Evolutionary conservation across 2,888 invertebrate species (phyloP).

Genomic region (Suillia variegata): DNA sequence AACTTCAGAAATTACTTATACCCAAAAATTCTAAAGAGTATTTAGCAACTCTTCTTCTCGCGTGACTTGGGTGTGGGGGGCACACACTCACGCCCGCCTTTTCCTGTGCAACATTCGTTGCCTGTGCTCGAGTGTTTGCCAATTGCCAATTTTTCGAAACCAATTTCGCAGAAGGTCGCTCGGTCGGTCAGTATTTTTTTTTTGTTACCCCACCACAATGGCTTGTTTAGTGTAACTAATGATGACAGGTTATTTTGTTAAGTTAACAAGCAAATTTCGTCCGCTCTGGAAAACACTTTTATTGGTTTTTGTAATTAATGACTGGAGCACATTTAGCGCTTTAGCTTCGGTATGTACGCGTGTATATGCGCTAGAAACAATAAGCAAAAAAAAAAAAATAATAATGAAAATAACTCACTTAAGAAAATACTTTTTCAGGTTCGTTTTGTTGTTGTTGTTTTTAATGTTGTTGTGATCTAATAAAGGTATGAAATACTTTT

Average conservation of each 20-base stretch:
- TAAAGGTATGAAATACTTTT: neutral
- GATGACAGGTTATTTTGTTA: constrained; percentile 44
- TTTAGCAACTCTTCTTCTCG: too few species aligned
- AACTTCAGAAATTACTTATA: too few species aligned
- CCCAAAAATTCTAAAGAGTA: too few species aligned
- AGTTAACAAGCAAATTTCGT: constrained; percentile 20
- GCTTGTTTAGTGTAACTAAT: constrained; percentile 37
- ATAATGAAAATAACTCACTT: constrained; percentile 6
- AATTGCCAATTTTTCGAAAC: too few species aligned
- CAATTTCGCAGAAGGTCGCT: too few species aligned
- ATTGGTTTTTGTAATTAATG: constrained; percentile 50
- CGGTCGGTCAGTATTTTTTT: too few species aligned
- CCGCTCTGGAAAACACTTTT: constrained; percentile 35
- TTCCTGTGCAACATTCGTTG: too few species aligned
- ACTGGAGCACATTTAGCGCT: constrained; percentile 18
- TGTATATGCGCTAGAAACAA: too few species aligned
- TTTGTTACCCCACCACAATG: constrained; percentile 6
- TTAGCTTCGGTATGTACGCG: too few species aligned
- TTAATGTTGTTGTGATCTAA: neutral
- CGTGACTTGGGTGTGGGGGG: too few species aligned
- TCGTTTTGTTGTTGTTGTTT: neutral
- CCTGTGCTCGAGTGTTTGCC: too few species aligned
- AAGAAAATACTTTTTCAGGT: neutral
- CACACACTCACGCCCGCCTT: too few species aligned
- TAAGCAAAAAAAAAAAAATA: neutral